Evolutionary conservation across 2,888 invertebrate species (phyloP).

Genomic region (Drosophila stalkeri): DNA sequence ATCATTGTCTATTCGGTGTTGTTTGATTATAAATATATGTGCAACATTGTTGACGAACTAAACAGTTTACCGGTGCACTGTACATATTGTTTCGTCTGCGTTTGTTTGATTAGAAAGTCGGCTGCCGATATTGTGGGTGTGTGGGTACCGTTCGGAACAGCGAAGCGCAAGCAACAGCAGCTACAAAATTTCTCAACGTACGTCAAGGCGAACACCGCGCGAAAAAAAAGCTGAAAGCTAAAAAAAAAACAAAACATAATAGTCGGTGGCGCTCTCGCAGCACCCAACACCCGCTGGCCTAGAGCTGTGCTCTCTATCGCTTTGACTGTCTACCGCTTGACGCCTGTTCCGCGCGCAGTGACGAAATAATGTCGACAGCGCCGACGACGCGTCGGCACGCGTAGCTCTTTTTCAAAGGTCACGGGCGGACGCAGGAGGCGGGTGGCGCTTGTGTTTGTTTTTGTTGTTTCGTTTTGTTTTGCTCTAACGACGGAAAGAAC

Average conservation of each 20-base stretch:
- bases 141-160: conserved; percentile 19
- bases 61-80: conserved; percentile 65
- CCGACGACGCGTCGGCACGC: conserved; percentile 27
- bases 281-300: conserved; percentile 32
- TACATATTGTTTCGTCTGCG: conserved; percentile 44
- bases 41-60: conserved; percentile 55
- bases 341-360: conserved; percentile 40
- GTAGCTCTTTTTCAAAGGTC: conserved; percentile 51
- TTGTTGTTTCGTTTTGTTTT: conserved; percentile 25
- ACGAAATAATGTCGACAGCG: conserved; percentile 53
- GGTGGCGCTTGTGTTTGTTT: conserved; percentile 11
- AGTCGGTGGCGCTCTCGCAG: conserved; percentile 52
- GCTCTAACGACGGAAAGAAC: conserved; percentile 16
- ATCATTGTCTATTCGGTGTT: conserved; percentile 55
- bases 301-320: background rate
- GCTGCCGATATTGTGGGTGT: conserved; percentile 30
- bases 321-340: conserved; percentile 16
- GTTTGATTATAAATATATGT: conserved; percentile 40
- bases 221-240: conserved; percentile 18
- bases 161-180: conserved; percentile 43
- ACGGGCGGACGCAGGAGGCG: conserved; percentile 32
- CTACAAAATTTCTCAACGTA: conserved; percentile 56
- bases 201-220: conserved; percentile 52
- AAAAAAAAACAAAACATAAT: conserved; percentile 43
- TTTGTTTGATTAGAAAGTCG: conserved; percentile 79